Evolutionary conservation across 1,140 invertebrate genomes (phyloP).

Genomic region (Papilio polyxenes): DNA sequence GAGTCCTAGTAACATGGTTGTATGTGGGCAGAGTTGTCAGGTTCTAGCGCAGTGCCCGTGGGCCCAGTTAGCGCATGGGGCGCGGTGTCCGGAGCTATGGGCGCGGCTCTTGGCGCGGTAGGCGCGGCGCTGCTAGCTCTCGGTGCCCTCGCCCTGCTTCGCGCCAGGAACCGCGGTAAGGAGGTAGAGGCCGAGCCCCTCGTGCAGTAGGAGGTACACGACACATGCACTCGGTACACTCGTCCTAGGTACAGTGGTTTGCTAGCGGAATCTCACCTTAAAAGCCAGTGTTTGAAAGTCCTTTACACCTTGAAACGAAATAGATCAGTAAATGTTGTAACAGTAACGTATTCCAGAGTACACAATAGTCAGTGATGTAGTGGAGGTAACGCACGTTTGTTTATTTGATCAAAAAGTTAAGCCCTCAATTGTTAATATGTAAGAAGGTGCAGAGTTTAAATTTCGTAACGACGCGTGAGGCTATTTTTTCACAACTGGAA

Average conservation of each 20-base stretch:
- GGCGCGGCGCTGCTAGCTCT: constrained; percentile 57
- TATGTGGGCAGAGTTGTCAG: constrained; percentile 39
- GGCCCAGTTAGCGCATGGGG: constrained; percentile 27
- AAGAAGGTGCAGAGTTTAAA: too few relatives aligned
- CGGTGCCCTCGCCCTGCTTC: constrained; percentile 52
- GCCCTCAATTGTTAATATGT: too few relatives aligned
- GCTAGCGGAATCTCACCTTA: not conserved
- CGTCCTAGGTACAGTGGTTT: not conserved
- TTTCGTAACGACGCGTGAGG: too few relatives aligned
- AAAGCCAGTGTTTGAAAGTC: not conserved
- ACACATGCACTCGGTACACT: not conserved
- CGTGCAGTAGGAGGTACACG: constrained; percentile 37
- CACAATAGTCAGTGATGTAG: too few relatives aligned
- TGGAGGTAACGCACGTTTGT: too few relatives aligned
- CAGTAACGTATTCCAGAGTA: too few relatives aligned
- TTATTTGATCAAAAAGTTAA: too few relatives aligned
- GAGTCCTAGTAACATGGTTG: not conserved
- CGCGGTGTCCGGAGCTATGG: constrained; percentile 42
- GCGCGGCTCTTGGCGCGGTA: constrained; percentile 52
- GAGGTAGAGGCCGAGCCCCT: constrained; percentile 47
- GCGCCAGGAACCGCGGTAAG: constrained; percentile 64
- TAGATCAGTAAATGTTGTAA: too few relatives aligned
- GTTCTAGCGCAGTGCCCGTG: constrained; percentile 38
- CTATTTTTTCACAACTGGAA: too few relatives aligned
- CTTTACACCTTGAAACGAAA: too few relatives aligned